phyloP scores from a whole-genome alignment of 53 echinoderm and acorn worm species.

The Zoroaster sp. region DNA sequence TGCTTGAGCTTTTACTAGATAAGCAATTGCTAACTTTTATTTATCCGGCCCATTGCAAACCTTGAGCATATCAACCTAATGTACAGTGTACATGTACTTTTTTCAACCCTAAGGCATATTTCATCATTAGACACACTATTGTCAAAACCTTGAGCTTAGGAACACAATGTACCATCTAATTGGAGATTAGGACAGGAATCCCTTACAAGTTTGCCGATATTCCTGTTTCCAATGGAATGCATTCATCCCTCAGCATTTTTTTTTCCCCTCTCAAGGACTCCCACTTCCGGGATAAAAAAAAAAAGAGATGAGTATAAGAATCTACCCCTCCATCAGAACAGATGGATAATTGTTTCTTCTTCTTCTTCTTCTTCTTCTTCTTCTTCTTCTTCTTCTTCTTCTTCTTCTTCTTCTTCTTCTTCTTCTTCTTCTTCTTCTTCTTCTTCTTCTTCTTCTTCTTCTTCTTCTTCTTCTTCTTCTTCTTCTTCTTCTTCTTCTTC shows the following conservation, averaged over 20 bases:
- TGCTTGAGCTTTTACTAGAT: too few species aligned
- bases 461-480: too few species aligned
- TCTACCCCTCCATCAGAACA: neutral
- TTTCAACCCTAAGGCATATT: neutral
- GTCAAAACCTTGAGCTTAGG: constrained; percentile 18
- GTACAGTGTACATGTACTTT: neutral
- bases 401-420: too few species aligned
- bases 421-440: too few species aligned
- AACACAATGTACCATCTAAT: neutral
- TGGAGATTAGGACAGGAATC: neutral
- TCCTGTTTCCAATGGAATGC: neutral
- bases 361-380: too few species aligned
- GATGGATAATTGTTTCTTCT: neutral
- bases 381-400: too few species aligned
- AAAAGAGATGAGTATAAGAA: too few species aligned
- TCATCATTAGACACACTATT: neutral
- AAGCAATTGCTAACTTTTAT: too few species aligned
- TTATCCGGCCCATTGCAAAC: too few species aligned
- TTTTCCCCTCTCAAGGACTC: neutral
- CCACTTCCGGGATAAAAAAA: neutral
- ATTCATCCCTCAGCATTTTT: neutral
- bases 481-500: too few species aligned
- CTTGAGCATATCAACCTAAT: neutral
- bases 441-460: too few species aligned
- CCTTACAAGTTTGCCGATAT: neutral